Percentiles rank a stretch among this genome's conserved stretches.
Conservation (phyloP, 2,888 invertebrate species). For the Eurytoma californica region DNA sequence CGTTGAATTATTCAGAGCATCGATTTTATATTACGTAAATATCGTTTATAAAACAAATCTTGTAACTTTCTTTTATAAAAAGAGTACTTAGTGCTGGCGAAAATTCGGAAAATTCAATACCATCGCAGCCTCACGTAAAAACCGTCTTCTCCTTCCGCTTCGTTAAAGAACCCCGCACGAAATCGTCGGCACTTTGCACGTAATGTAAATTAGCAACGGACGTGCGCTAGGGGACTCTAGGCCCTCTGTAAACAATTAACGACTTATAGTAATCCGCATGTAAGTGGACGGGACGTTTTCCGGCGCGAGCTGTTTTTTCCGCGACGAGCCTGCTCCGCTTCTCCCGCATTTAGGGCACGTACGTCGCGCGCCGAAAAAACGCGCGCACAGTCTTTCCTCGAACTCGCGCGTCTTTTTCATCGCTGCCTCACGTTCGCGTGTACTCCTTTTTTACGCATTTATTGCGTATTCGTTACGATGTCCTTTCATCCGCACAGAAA, state of each 20-base stretch:
- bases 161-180: no score
- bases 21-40: neutral
- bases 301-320: neutral
- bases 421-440: neutral
- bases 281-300: no score
- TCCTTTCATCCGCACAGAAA: neutral
- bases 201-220: no score
- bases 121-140: neutral
- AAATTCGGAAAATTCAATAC: no score
- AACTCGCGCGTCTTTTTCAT: constrained; percentile 16
- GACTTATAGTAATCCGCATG: no score
- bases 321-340: constrained; percentile 8
- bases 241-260: neutral
- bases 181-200: no score
- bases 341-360: constrained; percentile 29
- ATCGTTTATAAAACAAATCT: no score
- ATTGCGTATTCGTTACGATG: neutral
- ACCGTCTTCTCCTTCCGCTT: neutral
- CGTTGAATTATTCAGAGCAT: neutral
- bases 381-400: constrained; percentile 23
- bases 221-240: no score
- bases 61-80: neutral
- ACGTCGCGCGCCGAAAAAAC: neutral
- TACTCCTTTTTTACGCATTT: neutral
- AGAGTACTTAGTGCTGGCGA: neutral